phyloP scores from a whole-genome alignment of 2,888 invertebrate species.

The Chirona hameri region DNA sequence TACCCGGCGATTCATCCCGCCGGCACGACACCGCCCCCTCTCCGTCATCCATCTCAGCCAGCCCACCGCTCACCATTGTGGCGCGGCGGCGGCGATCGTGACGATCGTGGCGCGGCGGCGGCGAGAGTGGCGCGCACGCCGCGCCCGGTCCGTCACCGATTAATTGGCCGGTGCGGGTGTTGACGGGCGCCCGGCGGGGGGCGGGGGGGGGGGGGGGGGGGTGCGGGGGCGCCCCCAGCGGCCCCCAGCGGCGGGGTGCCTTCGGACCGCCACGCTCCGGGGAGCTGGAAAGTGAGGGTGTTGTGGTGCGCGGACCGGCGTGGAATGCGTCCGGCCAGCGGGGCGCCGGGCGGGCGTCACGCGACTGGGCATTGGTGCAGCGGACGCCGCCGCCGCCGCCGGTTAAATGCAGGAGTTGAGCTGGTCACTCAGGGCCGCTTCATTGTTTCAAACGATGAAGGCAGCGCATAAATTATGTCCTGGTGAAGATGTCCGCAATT shows the following conservation, averaged over 20 bases:
- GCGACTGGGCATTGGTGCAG: background rate
- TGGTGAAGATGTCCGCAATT: background rate
- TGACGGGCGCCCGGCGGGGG: conserved; percentile 1
- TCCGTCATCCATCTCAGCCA: too few species aligned
- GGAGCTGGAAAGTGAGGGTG: background rate
- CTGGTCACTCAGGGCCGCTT: background rate
- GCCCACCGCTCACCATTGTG: background rate
- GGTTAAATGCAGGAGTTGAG: background rate
- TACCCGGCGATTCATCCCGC: too few species aligned
- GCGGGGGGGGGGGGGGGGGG: background rate
- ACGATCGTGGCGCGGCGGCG: background rate
- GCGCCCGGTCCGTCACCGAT: background rate
- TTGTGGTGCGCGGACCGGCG: background rate
- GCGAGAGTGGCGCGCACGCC: background rate
- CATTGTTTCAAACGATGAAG: background rate
- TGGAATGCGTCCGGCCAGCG: background rate
- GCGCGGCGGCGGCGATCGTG: background rate
- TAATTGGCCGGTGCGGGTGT: background rate
- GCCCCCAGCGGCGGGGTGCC: background rate
- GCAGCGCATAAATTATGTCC: background rate
- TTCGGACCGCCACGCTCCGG: background rate
- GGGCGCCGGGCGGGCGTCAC: background rate
- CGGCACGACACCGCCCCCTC: too few species aligned
- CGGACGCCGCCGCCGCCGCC: background rate
- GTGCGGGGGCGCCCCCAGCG: too few species aligned